A percentile compares a stretch with the other conserved stretches of the same genome.
These are phyloP conservation scores for Antechinus stuartii DNA, from an alignment of 2,113 vertebrate species.

Conservation along the genomic window DNA sequence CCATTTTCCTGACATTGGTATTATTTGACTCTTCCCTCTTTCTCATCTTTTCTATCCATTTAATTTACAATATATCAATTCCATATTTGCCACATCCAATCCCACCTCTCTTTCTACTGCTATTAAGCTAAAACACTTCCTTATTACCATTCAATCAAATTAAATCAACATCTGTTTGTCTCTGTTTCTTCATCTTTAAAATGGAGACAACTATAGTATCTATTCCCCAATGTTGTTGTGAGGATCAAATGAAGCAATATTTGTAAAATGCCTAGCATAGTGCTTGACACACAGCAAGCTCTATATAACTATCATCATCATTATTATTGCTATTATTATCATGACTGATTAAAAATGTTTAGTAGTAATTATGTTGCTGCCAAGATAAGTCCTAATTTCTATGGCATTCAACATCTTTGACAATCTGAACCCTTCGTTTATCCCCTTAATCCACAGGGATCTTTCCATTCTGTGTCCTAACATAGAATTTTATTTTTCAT, in stretches of 20 bases:
- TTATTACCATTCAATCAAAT: neutral
- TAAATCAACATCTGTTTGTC: neutral
- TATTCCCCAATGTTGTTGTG: neutral
- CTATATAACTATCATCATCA: neutral
- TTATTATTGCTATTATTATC: neutral
- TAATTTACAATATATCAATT: neutral
- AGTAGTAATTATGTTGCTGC: neutral
- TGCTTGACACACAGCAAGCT: neutral
- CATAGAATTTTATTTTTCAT: neutral
- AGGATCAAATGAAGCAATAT: neutral
- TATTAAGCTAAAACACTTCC: neutral
- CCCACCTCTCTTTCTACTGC: neutral
- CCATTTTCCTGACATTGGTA: neutral
- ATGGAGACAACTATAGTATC: neutral
- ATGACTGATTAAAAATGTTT: neutral
- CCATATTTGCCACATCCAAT: neutral
- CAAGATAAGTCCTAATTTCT: neutral
- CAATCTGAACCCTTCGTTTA: neutral
- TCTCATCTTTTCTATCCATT: neutral
- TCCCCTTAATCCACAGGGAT: rapidly evolving
- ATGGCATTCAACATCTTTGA: neutral
- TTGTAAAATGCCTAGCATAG: neutral
- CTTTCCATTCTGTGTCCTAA: neutral
- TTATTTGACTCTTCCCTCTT: neutral
- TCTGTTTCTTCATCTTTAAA: neutral